Conservation (phyloP, 2,113 vertebrate genomes). For the Regulus satrapa region DNA sequence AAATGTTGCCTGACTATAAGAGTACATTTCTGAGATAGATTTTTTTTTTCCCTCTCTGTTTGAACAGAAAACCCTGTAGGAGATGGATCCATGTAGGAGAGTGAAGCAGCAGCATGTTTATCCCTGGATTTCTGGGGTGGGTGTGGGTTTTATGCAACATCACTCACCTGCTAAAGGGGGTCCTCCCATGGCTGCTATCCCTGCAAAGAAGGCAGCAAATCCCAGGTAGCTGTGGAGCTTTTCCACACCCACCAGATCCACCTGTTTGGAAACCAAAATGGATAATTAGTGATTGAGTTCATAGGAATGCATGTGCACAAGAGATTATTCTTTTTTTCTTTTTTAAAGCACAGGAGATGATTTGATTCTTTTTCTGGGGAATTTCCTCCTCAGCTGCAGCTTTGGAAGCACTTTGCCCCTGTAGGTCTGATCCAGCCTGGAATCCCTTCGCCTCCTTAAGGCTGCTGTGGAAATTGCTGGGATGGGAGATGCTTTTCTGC, state of each 20-base stretch:
- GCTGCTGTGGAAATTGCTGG: neutral
- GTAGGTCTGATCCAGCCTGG: neutral
- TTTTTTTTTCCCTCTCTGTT: fast-evolving
- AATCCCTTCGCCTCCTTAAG: neutral
- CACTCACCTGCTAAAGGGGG: constrained; percentile 88
- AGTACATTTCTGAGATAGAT: neutral
- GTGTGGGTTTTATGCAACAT: fast-evolving
- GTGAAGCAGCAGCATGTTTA: neutral
- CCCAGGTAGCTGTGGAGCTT: constrained; percentile 86
- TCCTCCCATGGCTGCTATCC: constrained; percentile 82
- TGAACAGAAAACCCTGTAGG: neutral
- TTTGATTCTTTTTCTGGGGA: neutral
- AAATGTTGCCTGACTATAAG: neutral
- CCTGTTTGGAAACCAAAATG: constrained; percentile 65
- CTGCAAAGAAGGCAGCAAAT: constrained; percentile 87
- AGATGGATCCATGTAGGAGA: neutral
- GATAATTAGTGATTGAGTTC: neutral
- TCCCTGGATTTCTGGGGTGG: neutral
- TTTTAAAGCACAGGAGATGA: neutral
- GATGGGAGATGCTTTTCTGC: neutral
- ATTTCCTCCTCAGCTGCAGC: neutral
- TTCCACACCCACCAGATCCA: constrained; percentile 82
- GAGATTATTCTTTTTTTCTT: too few relatives aligned
- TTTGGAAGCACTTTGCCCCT: neutral
- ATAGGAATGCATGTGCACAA: fast-evolving